Percentiles rank a stretch among this genome's conserved stretches.
phyloP scores from a whole-genome alignment of 2,113 vertebrate species.

The Nothobranchius furzeri region DNA sequence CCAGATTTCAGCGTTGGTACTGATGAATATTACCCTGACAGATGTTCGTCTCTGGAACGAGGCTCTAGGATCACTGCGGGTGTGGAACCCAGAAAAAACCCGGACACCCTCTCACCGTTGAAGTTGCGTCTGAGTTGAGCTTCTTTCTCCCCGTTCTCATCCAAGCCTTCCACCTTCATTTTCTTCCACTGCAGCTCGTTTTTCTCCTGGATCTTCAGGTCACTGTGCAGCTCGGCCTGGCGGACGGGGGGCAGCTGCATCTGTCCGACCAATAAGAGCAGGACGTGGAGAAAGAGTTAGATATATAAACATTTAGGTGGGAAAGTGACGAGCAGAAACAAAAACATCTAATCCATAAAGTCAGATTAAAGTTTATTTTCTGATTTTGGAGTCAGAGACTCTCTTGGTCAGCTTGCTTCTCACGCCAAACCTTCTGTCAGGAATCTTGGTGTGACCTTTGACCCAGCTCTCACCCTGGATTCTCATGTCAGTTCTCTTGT shows the following conservation, averaged over 20 bases:
- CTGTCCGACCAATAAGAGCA: conserved; percentile 60
- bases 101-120: conserved; percentile 72
- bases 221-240: conserved; percentile 90
- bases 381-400: too few species aligned
- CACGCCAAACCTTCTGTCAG: too few species aligned
- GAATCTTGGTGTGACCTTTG: too few species aligned
- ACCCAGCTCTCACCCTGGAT: too few species aligned
- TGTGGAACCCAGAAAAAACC: not conserved
- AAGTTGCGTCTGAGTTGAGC: conserved; percentile 87
- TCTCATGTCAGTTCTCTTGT: too few species aligned
- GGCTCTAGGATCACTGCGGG: too few species aligned
- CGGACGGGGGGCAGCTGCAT: conserved; percentile 87
- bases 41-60: too few species aligned
- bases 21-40: too few species aligned
- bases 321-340: too few species aligned
- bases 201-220: conserved; percentile 94
- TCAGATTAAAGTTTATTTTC: too few species aligned
- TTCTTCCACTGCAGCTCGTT: conserved; percentile 96
- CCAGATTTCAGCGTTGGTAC: not conserved
- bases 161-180: conserved; percentile 88
- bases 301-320: too few species aligned
- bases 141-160: conserved; percentile 90
- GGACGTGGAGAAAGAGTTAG: not conserved
- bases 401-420: too few species aligned
- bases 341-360: not conserved